Evolutionary conservation across 2,888 invertebrate species (phyloP), one percentile per base, ranked within the genome.

Genomic region (Notodonta ziczac): DNA sequence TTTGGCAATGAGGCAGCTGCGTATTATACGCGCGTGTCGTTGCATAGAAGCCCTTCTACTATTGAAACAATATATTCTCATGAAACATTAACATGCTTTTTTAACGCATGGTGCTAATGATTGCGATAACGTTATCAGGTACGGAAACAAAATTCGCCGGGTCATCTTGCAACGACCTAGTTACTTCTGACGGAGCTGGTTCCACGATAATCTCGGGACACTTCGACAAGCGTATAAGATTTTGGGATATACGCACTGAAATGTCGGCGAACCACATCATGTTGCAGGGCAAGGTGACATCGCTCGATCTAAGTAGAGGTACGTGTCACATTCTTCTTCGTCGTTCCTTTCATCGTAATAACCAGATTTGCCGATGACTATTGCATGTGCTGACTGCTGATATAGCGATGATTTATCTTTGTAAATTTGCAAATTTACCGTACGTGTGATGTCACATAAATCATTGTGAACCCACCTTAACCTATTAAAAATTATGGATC

Each of bases 201-300:
- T 96, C 97, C 16, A 97, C 97, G 59, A 97, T 99, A 77, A 98
- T 99, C 80, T 99, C 99, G 80, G 99, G 99, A 35, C 99, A 99
- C 94, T 99, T 98, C 89, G 99, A 99, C 94, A 99, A 98, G 90
- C 97, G 97, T 82, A 97, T 99, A 77, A 95, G 99, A 59, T 98
- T 99, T 90, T 99, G 99, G 99, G 99, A 99, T 90, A 97, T 97
- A 67, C 95, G 99, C 78, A 96, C 97, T 14, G 98, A 98, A 79
- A 96, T 96, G 80, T 96, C 96, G 73, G 96, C 96, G 66, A 98
- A 97, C 84, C 98, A 98, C 89, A 97, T 98, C 69, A 89, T 96
- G 71, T 95, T 99, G 67, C 97, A 98, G 86, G 99, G 98, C 63
- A 98, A 98, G 94, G 97, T 99, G 71, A 99, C 99, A 50, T 99